Base-by-base conservation (phyloP, 2,888 invertebrate genomes). In the Andrena haemorrhoa region DNA sequence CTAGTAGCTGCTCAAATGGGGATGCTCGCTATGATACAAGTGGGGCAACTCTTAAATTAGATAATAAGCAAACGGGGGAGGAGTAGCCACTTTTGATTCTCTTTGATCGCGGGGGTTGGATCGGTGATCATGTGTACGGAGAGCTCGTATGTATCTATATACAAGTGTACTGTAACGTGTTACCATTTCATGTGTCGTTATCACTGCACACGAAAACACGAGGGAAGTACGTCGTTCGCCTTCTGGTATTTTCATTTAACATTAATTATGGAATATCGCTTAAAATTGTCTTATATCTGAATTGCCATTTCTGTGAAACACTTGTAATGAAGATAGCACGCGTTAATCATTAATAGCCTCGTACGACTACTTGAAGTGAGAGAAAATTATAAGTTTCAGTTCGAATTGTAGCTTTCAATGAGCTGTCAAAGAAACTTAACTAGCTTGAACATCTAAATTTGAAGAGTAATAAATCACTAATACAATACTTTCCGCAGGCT, bases 121-220 rank as follows among this genome's bases (percentile, higher is more conserved):
- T 75, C 68, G 29, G 16, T 80, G 49, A 70, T 16, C 65, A 23
- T 71, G 56, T 79, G 71, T 82, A 68, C 51, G 47, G 65, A 49
- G 47, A 71, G 61, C 26, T 82, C 78, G 79, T 83, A 84, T 82
- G 79, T 81, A 81, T 86, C 84, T 86, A 88, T 88, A 86, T 89
- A 87, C 84, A 88, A 85, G 84, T 81, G 82, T 87, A 70, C 56
- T 83, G 81, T 80, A 51, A 68, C 60, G 81, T 80, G 72, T 78
- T 23, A 41, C 65, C n/a, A 61, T 60, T 60, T 68, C 20, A 76
- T 53, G 73, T 74, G 79, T 41, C 33, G 58, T 64, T 66, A 60
- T 71, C 3, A 8, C 16, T 41, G 26, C 6, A n/a, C 49, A 73
- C 76, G 79, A 51, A 65, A 53, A 66, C 70, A 64, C 49, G 66